A percentile compares a stretch with the other conserved stretches of the same genome.
Evolutionary conservation across 2,888 invertebrate species (phyloP).

Genomic region (Eupithecia centaureata): DNA sequence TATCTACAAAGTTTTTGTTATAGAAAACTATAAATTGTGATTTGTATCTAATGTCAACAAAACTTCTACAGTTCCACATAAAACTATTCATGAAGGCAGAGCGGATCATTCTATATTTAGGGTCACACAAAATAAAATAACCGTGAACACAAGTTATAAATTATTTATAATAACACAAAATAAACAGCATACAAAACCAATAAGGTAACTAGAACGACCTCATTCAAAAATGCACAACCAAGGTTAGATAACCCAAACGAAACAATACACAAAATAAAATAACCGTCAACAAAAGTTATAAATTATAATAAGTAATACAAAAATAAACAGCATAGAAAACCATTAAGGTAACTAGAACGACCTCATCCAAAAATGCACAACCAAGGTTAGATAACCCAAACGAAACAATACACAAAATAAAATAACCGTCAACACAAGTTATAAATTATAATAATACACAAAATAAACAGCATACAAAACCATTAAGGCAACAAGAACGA

Average conservation of each 20-base stretch:
- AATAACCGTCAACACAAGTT: neutral
- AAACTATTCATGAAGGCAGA: neutral
- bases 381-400: neutral
- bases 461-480: neutral
- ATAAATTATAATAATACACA: neutral
- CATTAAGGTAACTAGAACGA: too few species aligned
- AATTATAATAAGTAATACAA: neutral
- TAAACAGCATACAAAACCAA: too few species aligned
- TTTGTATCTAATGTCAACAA: neutral
- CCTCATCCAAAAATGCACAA: too few species aligned
- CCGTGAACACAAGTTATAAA: too few species aligned
- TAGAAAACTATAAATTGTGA: neutral
- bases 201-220: too few species aligned
- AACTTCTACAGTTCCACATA: neutral
- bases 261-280: neutral
- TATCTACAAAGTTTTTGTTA: too few species aligned
- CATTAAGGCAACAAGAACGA: neutral
- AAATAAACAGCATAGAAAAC: too few species aligned
- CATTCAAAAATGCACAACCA: too few species aligned
- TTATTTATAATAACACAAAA: too few species aligned
- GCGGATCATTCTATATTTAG: neutral
- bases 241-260: neutral
- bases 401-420: neutral
- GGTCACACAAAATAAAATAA: too few species aligned
- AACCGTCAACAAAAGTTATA: neutral